Base-by-base conservation (phyloP, 2,797 vertebrate genomes). In the Garrulus glandarius region DNA sequence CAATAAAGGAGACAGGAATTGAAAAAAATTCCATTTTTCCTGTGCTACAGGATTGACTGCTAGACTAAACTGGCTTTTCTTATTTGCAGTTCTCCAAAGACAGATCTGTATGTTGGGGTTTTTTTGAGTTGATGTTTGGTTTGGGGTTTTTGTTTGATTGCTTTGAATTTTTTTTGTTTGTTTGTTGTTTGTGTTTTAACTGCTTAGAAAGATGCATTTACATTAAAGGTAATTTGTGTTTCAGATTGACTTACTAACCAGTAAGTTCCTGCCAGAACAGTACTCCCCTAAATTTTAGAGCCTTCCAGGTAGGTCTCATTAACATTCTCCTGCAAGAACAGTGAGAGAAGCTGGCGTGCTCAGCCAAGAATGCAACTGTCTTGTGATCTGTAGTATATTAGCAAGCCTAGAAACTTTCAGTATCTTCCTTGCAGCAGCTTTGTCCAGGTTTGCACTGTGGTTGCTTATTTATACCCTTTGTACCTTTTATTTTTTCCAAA, bases 31-130 rank as follows among this genome's bases (percentile, higher is more conserved):
- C 63, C 21, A 47, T 61, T 94, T 92, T 94, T 92, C 92, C 37
- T 61, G 80, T 89, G 83, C 53, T 87, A 10, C 86, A 70, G 46
- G 93, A 74, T 36, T 94, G 81, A 29, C 53, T 95, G 91, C 88
- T 59, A 13, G 88, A 81, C 84, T 60, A 95, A 95, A 96, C 81
- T 2, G 4, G 94, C 78, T 95, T 94, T 91, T 92, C 83, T 61
- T 91, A 89, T 91, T 96, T 95, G 70, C 74, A n/a, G 46, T 90
- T 86, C 70, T 94, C 87, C 65, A 86, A 78, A 91, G 39, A 39
- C 72, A 91, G 41, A 46, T 60, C 69, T 94, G 24, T 39, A 7
- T 15, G 20, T 37, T 75, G 69, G 30, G 9, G 3, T 3, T 14
- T 75, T 75, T 36, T 7, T 15, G 53, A 7, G 9, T 49, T 78